Base-by-base conservation (phyloP, 2,797 vertebrate genomes). In the Lacerta agilis region DNA sequence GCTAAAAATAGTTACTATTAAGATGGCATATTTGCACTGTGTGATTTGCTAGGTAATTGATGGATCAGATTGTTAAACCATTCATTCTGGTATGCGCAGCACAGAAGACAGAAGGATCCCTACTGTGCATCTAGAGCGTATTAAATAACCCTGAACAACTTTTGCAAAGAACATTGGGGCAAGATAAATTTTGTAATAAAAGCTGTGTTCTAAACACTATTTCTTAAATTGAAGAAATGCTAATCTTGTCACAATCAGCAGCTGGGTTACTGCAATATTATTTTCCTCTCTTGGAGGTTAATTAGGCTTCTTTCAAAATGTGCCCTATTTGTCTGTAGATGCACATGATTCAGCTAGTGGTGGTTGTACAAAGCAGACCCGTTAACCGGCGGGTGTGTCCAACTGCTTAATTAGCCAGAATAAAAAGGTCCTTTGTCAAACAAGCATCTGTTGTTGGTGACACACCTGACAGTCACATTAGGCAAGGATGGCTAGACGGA, bases 341-440 rank as follows among this genome's bases (percentile, higher is more conserved):
- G 95, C 92, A 79, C 81, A 88, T 96, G 94, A 91, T 95, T 94
- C 92, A 94, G 88, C 87, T 92, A 92, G 90, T 91, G 58, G 79
- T 92, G 85, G 82, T 94, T 91, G 38, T 93, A 94, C 92, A 97
- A 96, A 96, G 93, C 88, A 94, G 90, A 95, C 89, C 93, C 88
- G 67, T 97, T 97, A 97, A 94, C 87, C 95, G 93, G 88, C 1
- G 87, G 93, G 93, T 96, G 95, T 97, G 96, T 95, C 96, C 94
- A 94, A 92, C 93, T 95, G 93, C 90, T 96, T 97, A 97, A 97
- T 97, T 97, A 96, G 92, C 91, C 91, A 96, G 95, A 97, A 96
- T 96, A 95, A 95, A 97, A 96, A 96, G 90, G 85, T 92, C 93
- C 92, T 96, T 96, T 97, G 94, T 96, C 93, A 95, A 94, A 96